Percentiles rank a stretch among this genome's conserved stretches.
phyloP scores from a whole-genome alignment of 2,888 invertebrate genomes.

The Leptothorax acervorum region DNA sequence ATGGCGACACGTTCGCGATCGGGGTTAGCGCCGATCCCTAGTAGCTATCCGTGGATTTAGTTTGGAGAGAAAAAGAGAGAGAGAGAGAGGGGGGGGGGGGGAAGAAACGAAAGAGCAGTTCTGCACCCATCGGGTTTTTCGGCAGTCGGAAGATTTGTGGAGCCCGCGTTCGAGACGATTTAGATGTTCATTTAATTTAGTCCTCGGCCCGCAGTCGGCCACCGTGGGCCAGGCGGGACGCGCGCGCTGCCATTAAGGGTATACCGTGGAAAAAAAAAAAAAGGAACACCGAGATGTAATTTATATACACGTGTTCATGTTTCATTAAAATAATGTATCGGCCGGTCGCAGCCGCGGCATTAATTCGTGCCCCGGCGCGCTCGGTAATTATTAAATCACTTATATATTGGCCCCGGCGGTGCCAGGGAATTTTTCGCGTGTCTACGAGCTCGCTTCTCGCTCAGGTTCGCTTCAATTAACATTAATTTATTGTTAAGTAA shows the following conservation, averaged over 20 bases:
- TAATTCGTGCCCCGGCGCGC: constrained; percentile 49
- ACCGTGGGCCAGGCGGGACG: constrained; percentile 55
- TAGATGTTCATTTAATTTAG: constrained; percentile 83
- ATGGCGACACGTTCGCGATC: constrained; percentile 61
- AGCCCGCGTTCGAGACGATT: constrained; percentile 75
- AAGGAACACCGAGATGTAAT: constrained; percentile 60
- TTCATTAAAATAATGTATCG: constrained; percentile 55
- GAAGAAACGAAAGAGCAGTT: constrained; percentile 20
- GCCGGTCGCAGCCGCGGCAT: constrained; percentile 36
- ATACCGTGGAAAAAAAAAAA: constrained; percentile 66
- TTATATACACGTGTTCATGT: constrained; percentile 62
- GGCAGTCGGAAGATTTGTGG: constrained; percentile 72
- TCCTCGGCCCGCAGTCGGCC: constrained; percentile 71
- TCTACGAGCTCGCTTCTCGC: constrained; percentile 6
- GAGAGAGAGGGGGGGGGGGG: not conserved
- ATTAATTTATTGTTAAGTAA: constrained; percentile 34
- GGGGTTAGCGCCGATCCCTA: constrained; percentile 55
- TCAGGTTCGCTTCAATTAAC: not conserved
- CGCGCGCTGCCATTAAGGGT: constrained; percentile 68
- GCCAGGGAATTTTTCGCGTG: constrained; percentile 33
- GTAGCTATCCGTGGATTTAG: constrained; percentile 58
- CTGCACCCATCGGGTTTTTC: constrained; percentile 72
- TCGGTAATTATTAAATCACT: constrained; percentile 53
- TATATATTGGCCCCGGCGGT: constrained; percentile 16
- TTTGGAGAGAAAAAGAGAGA: not conserved